Conservation (phyloP, 2,797 vertebrate species). For the Falco columbarius region DNA sequence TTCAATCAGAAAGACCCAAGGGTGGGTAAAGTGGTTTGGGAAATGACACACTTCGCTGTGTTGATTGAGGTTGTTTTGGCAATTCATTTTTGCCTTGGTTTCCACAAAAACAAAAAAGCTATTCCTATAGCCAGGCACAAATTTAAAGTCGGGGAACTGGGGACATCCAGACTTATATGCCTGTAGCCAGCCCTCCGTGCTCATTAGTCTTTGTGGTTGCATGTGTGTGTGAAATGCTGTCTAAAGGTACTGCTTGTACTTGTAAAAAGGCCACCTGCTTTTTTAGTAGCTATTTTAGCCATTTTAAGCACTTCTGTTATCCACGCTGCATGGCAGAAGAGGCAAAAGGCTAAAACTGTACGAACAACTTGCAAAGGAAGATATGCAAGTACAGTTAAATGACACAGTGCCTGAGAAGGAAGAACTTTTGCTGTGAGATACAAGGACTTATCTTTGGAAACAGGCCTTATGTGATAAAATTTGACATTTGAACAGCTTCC, state of each 20-base stretch:
- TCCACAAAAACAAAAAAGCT: background rate
- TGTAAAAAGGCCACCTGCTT: background rate
- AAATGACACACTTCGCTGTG: background rate
- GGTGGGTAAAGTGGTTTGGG: background rate
- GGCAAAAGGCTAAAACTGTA: slow-evolving; percentile 81
- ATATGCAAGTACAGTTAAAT: slow-evolving; percentile 79
- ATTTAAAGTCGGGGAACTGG: background rate
- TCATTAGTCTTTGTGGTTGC: background rate
- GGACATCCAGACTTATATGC: background rate
- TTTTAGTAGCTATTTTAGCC: background rate
- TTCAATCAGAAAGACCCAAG: background rate
- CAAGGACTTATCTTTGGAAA: background rate
- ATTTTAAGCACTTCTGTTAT: background rate
- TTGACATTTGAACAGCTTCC: background rate
- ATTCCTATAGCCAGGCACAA: background rate
- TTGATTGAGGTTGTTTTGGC: background rate
- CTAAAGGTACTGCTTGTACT: background rate
- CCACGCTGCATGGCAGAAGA: slow-evolving; percentile 79
- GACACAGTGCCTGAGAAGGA: background rate
- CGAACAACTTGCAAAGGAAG: slow-evolving; percentile 81
- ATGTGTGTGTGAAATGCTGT: background rate
- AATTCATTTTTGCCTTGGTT: background rate
- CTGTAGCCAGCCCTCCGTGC: background rate
- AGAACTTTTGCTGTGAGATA: background rate
- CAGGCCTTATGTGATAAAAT: background rate